Conservation (phyloP, 2,113 vertebrate species). For the Rhinolophus ferrumequinum region DNA sequence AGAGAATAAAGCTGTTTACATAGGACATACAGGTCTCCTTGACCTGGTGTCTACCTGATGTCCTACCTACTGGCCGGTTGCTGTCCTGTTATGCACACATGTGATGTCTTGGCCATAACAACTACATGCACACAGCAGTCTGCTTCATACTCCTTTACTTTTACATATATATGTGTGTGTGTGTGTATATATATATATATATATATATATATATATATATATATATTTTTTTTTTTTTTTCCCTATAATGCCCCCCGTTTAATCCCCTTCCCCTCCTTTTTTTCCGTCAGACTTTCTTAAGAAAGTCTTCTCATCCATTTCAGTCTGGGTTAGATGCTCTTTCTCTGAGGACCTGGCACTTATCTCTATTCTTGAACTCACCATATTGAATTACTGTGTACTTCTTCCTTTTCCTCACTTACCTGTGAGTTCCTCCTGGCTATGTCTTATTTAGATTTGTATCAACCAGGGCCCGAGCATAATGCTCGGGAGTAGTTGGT, state of each 20-base stretch:
- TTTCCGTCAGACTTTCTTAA: background rate
- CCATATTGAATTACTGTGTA: fast-evolving
- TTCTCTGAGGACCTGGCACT: background rate
- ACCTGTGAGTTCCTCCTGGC: background rate
- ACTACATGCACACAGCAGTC: background rate
- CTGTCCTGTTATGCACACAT: background rate
- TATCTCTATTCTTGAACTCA: background rate
- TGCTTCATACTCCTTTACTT: background rate
- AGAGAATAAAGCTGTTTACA: background rate
- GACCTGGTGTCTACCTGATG: background rate
- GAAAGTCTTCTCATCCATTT: background rate
- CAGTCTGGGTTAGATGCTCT: background rate
- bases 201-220: too few relatives aligned
- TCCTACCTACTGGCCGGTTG: background rate
- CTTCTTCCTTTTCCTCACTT: background rate
- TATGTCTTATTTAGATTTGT: background rate
- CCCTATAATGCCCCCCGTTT: background rate
- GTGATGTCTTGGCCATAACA: background rate
- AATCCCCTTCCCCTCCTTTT: fast-evolving
- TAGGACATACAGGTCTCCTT: background rate
- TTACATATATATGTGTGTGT: too few relatives aligned
- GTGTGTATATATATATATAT: too few relatives aligned
- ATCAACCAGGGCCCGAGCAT: background rate
- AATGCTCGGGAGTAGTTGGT: background rate
- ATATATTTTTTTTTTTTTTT: background rate